Evolutionary conservation across 2,797 vertebrate species (phyloP).

Genomic region (Simalia tracyae): DNA sequence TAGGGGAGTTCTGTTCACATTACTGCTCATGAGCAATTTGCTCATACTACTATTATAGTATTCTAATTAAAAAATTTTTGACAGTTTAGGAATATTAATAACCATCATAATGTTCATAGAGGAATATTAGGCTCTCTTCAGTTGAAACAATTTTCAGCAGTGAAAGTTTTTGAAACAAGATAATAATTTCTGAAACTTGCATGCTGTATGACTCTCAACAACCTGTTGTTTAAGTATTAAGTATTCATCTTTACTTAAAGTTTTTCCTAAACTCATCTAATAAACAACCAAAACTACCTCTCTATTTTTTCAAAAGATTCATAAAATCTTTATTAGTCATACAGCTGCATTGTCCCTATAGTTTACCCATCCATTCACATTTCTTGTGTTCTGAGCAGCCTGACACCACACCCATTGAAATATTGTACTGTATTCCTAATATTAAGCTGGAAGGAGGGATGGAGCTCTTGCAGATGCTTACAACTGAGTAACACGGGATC

Average conservation of each 20-base stretch:
- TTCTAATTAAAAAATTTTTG: background rate
- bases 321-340: background rate
- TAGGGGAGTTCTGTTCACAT: background rate
- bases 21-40: background rate
- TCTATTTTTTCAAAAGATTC: background rate
- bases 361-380: background rate
- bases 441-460: background rate
- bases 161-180: background rate
- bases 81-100: background rate
- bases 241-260: background rate
- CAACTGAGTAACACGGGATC: background rate
- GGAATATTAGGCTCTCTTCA: background rate
- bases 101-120: background rate
- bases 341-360: background rate
- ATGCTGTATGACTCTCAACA: background rate
- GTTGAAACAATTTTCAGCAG: background rate
- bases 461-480: background rate
- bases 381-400: background rate
- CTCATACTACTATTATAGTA: background rate
- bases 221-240: background rate
- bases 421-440: background rate
- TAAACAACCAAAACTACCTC: background rate
- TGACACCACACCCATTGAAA: background rate
- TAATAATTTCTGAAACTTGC: background rate
- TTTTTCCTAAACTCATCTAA: background rate